Evolutionary conservation across 2,888 invertebrate species (phyloP).

Genomic region (Halocaridina rubra): DNA sequence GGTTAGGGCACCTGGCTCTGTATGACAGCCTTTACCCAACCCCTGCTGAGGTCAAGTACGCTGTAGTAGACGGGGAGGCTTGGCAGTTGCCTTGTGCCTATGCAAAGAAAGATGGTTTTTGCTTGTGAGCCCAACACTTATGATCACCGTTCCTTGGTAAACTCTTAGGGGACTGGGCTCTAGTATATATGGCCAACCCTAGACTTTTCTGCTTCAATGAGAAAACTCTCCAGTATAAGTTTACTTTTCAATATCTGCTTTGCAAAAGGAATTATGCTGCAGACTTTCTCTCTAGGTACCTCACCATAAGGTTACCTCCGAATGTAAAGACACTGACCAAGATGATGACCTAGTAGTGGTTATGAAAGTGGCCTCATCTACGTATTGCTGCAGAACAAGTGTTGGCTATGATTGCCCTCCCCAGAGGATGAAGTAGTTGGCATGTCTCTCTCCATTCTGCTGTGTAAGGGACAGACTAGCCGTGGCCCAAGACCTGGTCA

Average conservation of each 20-base stretch:
- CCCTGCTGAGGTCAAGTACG: neutral
- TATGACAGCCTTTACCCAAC: slow-evolving; percentile 1
- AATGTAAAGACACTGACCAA: neutral
- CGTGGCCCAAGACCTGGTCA: too few relatives aligned
- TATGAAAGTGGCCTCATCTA: neutral
- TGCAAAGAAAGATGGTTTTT: slow-evolving; percentile 1
- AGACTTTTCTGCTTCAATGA: neutral
- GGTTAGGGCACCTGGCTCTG: slow-evolving; percentile 34
- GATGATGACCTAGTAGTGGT: neutral
- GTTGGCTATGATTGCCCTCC: neutral
- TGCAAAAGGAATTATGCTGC: neutral
- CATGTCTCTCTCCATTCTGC: neutral
- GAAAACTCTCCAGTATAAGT: slow-evolving; percentile 12
- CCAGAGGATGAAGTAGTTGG: neutral
- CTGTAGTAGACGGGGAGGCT: slow-evolving; percentile 15
- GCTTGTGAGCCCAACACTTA: neutral
- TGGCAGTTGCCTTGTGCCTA: neutral
- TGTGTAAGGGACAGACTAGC: too few relatives aligned
- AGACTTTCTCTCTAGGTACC: neutral
- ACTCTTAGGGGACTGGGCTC: neutral
- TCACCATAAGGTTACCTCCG: neutral
- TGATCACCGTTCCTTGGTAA: slow-evolving; percentile 11
- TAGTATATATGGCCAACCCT: neutral
- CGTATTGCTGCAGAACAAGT: neutral
- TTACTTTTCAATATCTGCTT: neutral